phyloP scores from a whole-genome alignment of 2,113 vertebrate species.

The Axis porcinus region DNA sequence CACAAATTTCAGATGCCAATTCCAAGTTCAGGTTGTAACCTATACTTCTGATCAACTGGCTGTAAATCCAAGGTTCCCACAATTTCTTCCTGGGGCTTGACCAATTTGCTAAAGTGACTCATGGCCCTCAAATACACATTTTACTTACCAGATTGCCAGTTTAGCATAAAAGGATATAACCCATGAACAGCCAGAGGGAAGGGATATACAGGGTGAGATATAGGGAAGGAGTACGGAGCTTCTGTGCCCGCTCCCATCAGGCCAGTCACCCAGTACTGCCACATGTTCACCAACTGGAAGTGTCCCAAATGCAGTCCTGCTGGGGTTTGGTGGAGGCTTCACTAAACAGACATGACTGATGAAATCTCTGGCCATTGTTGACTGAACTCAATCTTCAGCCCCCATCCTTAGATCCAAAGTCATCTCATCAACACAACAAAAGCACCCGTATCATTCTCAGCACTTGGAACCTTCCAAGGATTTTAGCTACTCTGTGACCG shows the following conservation, averaged over 20 bases:
- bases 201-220: neutral
- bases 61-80: neutral
- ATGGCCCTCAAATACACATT: neutral
- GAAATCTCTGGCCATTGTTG: neutral
- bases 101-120: neutral
- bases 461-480: neutral
- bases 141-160: neutral
- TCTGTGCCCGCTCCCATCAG: neutral
- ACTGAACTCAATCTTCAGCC: neutral
- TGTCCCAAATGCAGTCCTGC: neutral
- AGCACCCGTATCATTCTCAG: neutral
- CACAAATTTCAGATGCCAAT: neutral
- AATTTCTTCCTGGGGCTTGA: neutral
- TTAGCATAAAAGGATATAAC: neutral
- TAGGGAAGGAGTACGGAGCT: neutral
- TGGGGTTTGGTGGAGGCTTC: neutral
- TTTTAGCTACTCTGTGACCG: neutral
- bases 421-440: neutral
- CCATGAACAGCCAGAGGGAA: neutral
- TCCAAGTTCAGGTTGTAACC: neutral
- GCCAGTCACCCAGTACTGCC: neutral
- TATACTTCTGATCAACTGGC: neutral
- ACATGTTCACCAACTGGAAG: neutral
- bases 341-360: neutral
- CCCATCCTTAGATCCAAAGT: neutral